phyloP scores from a whole-genome alignment of 2,113 vertebrate species.

The Trematomus loennbergii region DNA sequence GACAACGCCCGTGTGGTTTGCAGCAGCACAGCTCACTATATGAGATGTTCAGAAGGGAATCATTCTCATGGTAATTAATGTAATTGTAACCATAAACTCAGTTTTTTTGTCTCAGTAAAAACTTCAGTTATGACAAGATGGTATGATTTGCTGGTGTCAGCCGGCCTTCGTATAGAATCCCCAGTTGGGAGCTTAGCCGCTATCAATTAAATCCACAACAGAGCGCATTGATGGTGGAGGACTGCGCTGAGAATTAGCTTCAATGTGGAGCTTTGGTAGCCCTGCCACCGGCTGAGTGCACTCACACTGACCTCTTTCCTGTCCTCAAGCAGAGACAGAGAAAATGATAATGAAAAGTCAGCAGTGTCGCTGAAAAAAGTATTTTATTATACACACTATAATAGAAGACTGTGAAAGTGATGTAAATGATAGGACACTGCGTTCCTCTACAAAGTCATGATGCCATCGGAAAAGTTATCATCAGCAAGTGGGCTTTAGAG shows the following conservation, averaged over 20 bases:
- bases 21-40: constrained; percentile 17
- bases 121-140: constrained; percentile 56
- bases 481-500: background rate
- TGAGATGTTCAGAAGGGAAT: constrained; percentile 33
- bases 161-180: constrained; percentile 59
- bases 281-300: constrained; percentile 68
- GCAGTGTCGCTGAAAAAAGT: constrained; percentile 27
- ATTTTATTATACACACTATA: constrained; percentile 33
- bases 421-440: constrained; percentile 23
- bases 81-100: constrained; percentile 45
- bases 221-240: constrained; percentile 71
- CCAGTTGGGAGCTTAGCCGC: constrained; percentile 69
- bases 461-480: constrained; percentile 18
- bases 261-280: constrained; percentile 67
- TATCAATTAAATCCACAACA: constrained; percentile 77
- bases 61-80: constrained; percentile 46
- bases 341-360: constrained; percentile 52
- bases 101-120: constrained; percentile 66
- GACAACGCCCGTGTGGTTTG: background rate
- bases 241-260: constrained; percentile 68
- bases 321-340: constrained; percentile 57
- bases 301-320: constrained; percentile 67
- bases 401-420: constrained; percentile 11
- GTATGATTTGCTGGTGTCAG: constrained; percentile 71
- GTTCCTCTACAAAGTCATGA: constrained; percentile 25